phyloP scores from a whole-genome alignment of 2,797 vertebrate genomes.

The Sparus aurata region DNA sequence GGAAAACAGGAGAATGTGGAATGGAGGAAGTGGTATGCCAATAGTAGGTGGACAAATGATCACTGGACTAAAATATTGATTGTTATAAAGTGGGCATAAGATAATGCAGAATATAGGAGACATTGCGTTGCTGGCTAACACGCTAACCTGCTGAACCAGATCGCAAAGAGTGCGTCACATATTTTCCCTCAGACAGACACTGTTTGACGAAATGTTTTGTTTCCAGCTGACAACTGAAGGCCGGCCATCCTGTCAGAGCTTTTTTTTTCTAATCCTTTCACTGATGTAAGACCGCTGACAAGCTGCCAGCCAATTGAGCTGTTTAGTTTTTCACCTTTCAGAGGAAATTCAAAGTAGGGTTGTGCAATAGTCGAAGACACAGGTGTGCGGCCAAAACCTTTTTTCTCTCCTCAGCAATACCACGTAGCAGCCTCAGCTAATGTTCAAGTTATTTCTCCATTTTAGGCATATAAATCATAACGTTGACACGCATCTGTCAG shows the following conservation, averaged over 20 bases:
- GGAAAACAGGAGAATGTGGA: background rate
- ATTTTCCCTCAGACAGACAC: background rate
- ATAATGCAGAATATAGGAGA: background rate
- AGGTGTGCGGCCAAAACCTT: constrained; percentile 17
- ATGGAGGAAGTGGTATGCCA: background rate
- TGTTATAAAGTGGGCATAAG: background rate
- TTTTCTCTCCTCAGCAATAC: background rate
- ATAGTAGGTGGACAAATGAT: background rate
- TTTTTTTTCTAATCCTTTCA: constrained; percentile 5
- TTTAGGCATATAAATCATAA: background rate
- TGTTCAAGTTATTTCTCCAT: background rate
- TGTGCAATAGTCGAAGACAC: constrained; percentile 35
- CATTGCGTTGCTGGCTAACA: background rate
- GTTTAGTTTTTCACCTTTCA: constrained; percentile 9
- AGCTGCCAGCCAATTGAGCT: background rate
- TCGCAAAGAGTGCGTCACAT: background rate
- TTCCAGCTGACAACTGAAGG: constrained; percentile 9
- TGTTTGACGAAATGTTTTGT: constrained; percentile 1
- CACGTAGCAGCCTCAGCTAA: background rate
- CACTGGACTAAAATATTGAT: background rate
- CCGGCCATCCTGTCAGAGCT: constrained; percentile 1
- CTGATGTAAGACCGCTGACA: background rate
- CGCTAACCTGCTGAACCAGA: constrained; percentile 14
- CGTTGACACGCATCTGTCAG: background rate
- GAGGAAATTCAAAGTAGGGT: constrained; percentile 15